Base-by-base conservation (phyloP, 2,888 invertebrate species). In the Tridacna crocea region DNA sequence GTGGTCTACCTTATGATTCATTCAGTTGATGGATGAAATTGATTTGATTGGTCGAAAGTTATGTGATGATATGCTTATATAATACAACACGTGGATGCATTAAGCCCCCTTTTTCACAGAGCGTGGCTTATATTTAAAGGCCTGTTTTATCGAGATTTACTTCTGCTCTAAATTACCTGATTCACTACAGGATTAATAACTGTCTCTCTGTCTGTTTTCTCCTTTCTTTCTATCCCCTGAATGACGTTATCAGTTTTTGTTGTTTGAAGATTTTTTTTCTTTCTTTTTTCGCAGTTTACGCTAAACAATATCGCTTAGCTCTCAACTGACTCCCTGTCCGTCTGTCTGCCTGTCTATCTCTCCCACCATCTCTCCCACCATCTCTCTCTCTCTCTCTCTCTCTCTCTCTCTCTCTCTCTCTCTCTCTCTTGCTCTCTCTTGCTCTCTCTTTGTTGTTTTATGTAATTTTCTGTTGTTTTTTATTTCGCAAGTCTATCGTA, bases 361-460 rank as follows among this genome's bases (percentile, higher is more conserved):
- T 68, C 26, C 27, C 3, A 26, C 68, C 27, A 47, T 27, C 36
- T 27, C 68, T 27, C 68, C 22, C 68, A 3, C 68, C 27, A 15
- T 66, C 66, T 66, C 66, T 66, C 66, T 66, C 36, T 66, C 66
- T 66, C 66, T 66, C 66, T 66, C 66, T 66, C 66, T 66, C 66
- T 66, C 66, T 66, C 66, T 66, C 66, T 66, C 66, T 66, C 66
- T 27, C 66, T 66, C 66, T 27, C 66, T 66, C 66, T 66, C 66
- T 66, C 66, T 66, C 66, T 66, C 66, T 66, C 66, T 66, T 27
- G 15, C 66, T 66, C 51, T 51, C 61, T 24, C 24, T 61, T n/a
- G 13, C 24, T n/a, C 61, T 24, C 24, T 61, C 61, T 24, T n/a
- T 61, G 12, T 51, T 51, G 11, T 15, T 51, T 15, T 51, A 11